Evolutionary conservation across 2,113 vertebrate genomes (phyloP).

Genomic region (Copsychus sechellarum): DNA sequence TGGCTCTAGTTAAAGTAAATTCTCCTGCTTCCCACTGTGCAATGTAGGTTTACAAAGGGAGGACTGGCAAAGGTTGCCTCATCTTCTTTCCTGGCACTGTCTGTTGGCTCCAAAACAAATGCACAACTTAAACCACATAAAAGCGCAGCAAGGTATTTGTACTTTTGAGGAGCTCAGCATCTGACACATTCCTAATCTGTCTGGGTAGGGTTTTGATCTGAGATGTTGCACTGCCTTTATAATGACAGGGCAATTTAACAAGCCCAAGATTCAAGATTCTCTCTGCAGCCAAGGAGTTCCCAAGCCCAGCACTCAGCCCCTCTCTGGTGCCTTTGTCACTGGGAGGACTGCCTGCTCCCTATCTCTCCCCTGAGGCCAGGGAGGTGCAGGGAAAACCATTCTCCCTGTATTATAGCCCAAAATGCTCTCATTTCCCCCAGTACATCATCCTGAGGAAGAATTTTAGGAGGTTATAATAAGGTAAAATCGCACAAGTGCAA

Average conservation of each 20-base stretch:
- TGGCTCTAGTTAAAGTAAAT: slow-evolving; percentile 69
- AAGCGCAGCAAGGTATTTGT: slow-evolving; percentile 48
- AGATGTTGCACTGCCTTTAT: neutral
- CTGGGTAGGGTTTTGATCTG: slow-evolving; percentile 39
- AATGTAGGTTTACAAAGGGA: slow-evolving; percentile 37
- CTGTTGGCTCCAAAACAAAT: slow-evolving; percentile 36
- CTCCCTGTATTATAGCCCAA: accelerated
- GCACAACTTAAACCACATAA: slow-evolving; percentile 57
- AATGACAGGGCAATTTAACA: slow-evolving; percentile 11
- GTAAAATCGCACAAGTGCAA: neutral
- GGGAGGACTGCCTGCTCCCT: neutral
- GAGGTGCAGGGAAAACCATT: neutral
- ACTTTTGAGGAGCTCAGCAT: slow-evolving; percentile 48
- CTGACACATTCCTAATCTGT: slow-evolving; percentile 52
- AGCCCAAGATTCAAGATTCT: neutral
- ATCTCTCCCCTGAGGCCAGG: neutral
- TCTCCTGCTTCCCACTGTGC: slow-evolving; percentile 54
- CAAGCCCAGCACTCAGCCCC: neutral
- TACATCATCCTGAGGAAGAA: neutral
- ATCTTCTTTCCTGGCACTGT: slow-evolving; percentile 42
- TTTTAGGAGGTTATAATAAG: neutral
- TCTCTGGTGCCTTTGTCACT: neutral
- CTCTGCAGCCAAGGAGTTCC: neutral
- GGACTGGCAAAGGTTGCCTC: slow-evolving; percentile 48
- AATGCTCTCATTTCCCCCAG: neutral